Evolutionary conservation across 1,140 invertebrate species (phyloP).

Genomic region (Dysdera silvatica): DNA sequence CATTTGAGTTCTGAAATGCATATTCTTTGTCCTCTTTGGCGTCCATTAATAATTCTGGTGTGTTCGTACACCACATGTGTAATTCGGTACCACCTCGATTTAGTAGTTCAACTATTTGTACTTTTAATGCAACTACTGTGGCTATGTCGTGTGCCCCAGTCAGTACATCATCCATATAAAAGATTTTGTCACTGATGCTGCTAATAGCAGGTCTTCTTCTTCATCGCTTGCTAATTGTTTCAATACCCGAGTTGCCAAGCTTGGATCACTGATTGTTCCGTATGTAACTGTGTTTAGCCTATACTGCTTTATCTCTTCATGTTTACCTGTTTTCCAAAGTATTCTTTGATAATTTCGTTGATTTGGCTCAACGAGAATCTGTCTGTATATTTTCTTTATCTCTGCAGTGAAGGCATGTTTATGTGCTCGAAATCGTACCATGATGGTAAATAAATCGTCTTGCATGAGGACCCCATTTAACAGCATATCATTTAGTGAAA

Average conservation of each 20-base stretch:
- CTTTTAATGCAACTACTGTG: no score
- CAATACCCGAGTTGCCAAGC: constrained; percentile 36
- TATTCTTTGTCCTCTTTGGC: no score
- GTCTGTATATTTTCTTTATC: constrained; percentile 26
- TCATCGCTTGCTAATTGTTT: constrained; percentile 35
- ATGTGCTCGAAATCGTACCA: constrained; percentile 20
- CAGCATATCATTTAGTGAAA: constrained; percentile 25
- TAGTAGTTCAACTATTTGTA: no score
- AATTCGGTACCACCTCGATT: no score
- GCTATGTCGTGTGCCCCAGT: no score
- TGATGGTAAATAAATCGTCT: constrained; percentile 14
- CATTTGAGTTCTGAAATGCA: no score
- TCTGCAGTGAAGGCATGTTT: constrained; percentile 11
- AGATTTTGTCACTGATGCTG: constrained; percentile 5
- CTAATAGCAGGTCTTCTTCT: constrained; percentile 29
- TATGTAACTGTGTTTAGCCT: constrained; percentile 39
- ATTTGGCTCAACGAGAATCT: constrained; percentile 9
- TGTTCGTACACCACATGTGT: no score
- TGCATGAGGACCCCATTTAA: constrained; percentile 12
- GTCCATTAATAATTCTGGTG: no score
- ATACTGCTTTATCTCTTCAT: constrained; percentile 36
- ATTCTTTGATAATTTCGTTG: constrained; percentile 40
- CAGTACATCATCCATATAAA: constrained; percentile 38
- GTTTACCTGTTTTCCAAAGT: constrained; percentile 39
- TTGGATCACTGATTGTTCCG: constrained; percentile 39